Percentiles rank a stretch among this genome's conserved stretches.
Evolutionary conservation across 37 sponge, comb jelly and placozoan genomes (phyloP).

Genomic region (Cliona cf. orientalis): DNA sequence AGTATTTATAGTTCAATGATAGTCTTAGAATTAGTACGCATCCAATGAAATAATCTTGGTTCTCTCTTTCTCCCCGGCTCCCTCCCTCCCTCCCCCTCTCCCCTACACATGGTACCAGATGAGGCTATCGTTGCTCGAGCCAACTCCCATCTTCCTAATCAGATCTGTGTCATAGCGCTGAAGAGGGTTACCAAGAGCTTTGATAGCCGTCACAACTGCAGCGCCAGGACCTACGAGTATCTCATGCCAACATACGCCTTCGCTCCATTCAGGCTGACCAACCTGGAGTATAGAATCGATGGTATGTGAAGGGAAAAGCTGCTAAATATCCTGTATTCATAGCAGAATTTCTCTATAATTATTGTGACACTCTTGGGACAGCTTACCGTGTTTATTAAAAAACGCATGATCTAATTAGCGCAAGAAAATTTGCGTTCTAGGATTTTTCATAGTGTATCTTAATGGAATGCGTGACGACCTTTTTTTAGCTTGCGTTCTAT

Average conservation of each 20-base stretch:
- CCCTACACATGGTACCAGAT: slow-evolving; percentile 60
- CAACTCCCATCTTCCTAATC: slow-evolving; percentile 68
- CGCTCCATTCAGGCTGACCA: slow-evolving; percentile 64
- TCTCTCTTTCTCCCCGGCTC: too few species aligned
- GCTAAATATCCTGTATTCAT: background rate
- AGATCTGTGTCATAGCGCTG: slow-evolving; percentile 71
- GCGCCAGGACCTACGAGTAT: slow-evolving; percentile 86
- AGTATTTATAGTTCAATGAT: background rate
- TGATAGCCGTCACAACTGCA: slow-evolving; percentile 67
- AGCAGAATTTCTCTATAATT: too few species aligned
- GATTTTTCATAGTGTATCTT: too few species aligned
- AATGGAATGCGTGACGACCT: too few species aligned
- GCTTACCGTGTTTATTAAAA: too few species aligned
- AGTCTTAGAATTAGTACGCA: background rate
- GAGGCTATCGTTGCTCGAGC: slow-evolving; percentile 17
- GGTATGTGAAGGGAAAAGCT: slow-evolving; percentile 17
- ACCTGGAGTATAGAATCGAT: slow-evolving; percentile 48
- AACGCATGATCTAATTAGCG: too few species aligned
- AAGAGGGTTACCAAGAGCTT: slow-evolving; percentile 66
- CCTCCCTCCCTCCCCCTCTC: background rate
- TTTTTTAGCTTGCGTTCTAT: too few species aligned
- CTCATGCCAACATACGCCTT: slow-evolving; percentile 94
- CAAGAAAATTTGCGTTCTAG: too few species aligned
- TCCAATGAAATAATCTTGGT: background rate
- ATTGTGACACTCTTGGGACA: too few species aligned